Percentiles rank a stretch among this genome's conserved stretches.
Evolutionary conservation across 2,113 vertebrate species (phyloP).

Genomic region (Aplodontia rufa): DNA sequence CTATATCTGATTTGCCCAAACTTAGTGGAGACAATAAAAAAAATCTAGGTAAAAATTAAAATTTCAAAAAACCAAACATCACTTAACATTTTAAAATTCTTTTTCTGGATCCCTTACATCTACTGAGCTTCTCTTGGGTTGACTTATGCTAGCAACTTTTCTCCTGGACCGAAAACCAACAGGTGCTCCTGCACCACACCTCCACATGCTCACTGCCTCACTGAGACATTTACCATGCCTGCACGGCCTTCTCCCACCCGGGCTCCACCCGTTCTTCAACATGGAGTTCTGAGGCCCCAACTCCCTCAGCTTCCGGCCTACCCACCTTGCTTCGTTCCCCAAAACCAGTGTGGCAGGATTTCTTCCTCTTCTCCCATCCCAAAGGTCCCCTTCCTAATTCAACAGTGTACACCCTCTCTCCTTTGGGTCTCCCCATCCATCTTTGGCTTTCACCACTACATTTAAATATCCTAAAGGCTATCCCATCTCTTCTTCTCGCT

Average conservation of each 20-base stretch:
- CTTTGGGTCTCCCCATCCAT: neutral
- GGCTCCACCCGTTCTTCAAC: neutral
- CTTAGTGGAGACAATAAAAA: slow-evolving; percentile 15
- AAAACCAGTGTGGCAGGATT: neutral
- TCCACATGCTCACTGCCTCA: neutral
- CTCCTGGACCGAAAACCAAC: neutral
- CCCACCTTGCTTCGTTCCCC: neutral
- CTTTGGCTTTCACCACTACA: neutral
- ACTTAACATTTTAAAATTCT: neutral
- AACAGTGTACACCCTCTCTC: neutral
- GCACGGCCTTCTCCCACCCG: neutral
- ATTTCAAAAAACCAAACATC: neutral
- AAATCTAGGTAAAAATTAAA: slow-evolving; percentile 8
- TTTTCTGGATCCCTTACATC: neutral
- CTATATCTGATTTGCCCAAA: neutral
- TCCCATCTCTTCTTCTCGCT: neutral
- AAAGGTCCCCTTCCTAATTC: neutral
- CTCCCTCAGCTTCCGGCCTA: neutral
- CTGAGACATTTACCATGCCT: neutral
- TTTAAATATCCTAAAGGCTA: neutral
- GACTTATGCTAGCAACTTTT: neutral
- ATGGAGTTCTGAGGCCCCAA: neutral
- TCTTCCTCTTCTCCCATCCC: neutral
- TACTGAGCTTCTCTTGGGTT: neutral
- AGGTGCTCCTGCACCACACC: neutral